Evolutionary conservation across 2,113 vertebrate genomes (phyloP), one percentile per base, ranked within the genome.

Genomic region (Bubo blakistoni): DNA sequence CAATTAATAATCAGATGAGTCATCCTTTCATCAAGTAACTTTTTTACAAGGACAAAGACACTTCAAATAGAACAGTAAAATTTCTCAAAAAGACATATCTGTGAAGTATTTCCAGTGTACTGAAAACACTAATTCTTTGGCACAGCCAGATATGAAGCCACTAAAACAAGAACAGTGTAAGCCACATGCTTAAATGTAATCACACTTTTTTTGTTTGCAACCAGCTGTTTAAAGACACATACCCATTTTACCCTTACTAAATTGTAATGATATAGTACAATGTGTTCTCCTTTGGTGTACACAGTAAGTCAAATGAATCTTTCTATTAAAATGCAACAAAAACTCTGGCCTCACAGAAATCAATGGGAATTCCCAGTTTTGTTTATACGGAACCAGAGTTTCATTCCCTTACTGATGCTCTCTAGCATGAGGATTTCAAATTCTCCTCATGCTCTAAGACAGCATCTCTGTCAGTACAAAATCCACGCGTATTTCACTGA

Each of bases 1-100:
- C 78, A 96, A 92, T 97, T 59, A 82, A 95, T 78, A 54, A 91
- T 98, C 85, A 97, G 90, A 40, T 86, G 74, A 96, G 69, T 83
- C 85, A 95, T 67, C 55, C 46, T 86, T 54, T 82, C 63, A 71
- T 54, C 74, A 88, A 84, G 63, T 24, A 78, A 85, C 46, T 89
- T 85, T 30, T 55, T 30, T 52, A 69, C n/a, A 70, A 84, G 59
- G 59, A 78, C 52, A 70, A 61, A 70, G 32, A 69, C 12, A 30
- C 26, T 71, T 32, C 15, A 67, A 82, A 77, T 19, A 52, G 18
- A 92, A 79, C 29, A 80, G 18, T 25, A 70, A 47, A 6, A 76
- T 40, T 79, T 54, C 54, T 63, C 30, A 6, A 13, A 38, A 67
- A 66, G 38, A 12, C 4, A 40, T 0, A 2, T n/a, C 55, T 20